Conservation (phyloP, 1,140 invertebrate species). For the Brachionus koreanus region DNA sequence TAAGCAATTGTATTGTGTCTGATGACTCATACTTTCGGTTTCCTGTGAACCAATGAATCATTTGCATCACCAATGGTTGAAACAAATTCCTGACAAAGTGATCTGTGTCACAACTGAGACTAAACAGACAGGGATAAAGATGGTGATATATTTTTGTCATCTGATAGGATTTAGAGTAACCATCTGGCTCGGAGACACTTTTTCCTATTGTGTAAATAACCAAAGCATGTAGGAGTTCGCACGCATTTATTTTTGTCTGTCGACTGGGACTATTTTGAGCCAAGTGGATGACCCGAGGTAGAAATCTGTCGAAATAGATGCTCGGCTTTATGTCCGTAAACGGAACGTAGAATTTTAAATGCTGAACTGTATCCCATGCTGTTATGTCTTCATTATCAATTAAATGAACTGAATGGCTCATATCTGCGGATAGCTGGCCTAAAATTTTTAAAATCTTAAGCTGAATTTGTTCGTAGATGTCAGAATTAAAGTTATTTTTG, state of each 20-base stretch:
- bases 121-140: constrained; percentile 61
- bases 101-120: constrained; percentile 67
- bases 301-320: constrained; percentile 66
- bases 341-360: constrained; percentile 63
- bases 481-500: not conserved
- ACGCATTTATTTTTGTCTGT: constrained; percentile 67
- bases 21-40: constrained; percentile 56
- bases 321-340: constrained; percentile 63
- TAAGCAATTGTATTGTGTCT: constrained; percentile 62
- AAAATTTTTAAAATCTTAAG: constrained; percentile 27
- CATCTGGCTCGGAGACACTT: constrained; percentile 54
- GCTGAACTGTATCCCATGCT: constrained; percentile 61
- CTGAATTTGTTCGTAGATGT: constrained; percentile 37
- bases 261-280: constrained; percentile 65
- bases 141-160: constrained; percentile 57
- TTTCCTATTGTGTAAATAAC: constrained; percentile 65
- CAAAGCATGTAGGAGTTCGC: constrained; percentile 68
- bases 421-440: constrained; percentile 48
- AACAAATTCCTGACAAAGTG: constrained; percentile 65
- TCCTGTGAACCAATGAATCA: constrained; percentile 68
- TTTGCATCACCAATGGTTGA: constrained; percentile 65
- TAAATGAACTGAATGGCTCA: constrained; percentile 53
- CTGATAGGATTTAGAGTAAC: constrained; percentile 45
- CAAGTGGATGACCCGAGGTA: constrained; percentile 65
- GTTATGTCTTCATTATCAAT: constrained; percentile 60